Evolutionary conservation across 1,140 invertebrate species (phyloP).

Genomic region (Sitobion miscanthi): DNA sequence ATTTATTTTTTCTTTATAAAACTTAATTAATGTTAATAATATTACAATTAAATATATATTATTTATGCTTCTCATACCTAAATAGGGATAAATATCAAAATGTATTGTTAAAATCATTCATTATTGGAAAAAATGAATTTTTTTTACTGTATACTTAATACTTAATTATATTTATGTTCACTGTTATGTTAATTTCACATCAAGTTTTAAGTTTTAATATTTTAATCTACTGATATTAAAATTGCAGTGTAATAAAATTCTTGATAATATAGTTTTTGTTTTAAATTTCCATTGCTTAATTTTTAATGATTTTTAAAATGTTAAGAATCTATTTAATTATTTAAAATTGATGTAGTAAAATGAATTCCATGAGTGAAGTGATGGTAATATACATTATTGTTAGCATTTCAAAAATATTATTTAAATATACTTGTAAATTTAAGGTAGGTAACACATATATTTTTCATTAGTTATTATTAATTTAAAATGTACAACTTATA

Average conservation of each 20-base stretch:
- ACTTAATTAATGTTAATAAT: no score
- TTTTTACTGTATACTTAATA: not conserved
- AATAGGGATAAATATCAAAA: not conserved
- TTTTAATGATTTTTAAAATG: not conserved
- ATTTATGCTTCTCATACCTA: not conserved
- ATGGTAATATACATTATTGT: not conserved
- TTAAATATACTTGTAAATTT: not conserved
- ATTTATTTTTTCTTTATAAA: not conserved
- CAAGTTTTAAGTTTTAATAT: not conserved
- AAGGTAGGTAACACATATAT: not conserved
- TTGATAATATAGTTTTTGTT: not conserved
- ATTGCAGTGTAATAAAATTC: no score
- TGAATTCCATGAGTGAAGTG: not conserved
- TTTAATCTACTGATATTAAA: not conserved
- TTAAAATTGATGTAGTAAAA: no score
- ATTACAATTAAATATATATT: not conserved
- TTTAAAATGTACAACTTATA: not conserved
- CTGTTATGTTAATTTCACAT: no score
- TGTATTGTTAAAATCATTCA: not conserved
- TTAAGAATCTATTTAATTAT: no score
- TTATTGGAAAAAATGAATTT: not conserved
- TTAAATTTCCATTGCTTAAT: not conserved
- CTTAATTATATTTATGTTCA: not conserved
- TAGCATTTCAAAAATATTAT: not conserved
- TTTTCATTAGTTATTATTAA: not conserved